These are phyloP conservation scores for Tiphia femorata DNA, from an alignment of 2,888 invertebrate species.

Conservation along the genomic window DNA sequence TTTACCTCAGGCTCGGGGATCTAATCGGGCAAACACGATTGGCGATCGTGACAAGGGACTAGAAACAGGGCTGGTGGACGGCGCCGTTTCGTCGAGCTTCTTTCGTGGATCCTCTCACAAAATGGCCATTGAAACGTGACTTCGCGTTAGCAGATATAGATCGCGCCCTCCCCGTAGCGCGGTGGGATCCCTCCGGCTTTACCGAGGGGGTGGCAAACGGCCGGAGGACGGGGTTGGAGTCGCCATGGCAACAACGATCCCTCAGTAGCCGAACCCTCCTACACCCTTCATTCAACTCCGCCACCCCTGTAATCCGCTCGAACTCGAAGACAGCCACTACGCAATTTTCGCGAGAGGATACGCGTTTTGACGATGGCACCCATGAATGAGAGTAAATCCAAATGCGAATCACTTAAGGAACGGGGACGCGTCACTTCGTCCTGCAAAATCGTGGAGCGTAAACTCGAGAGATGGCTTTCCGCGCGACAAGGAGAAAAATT, in stretches of 20 bases:
- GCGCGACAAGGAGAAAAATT: too few relatives aligned
- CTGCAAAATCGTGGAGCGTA: too few relatives aligned
- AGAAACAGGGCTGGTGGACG: too few relatives aligned
- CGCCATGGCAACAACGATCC: constrained; percentile 68
- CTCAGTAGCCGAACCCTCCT: constrained; percentile 66
- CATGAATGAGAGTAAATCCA: background rate
- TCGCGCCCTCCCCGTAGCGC: constrained; percentile 51
- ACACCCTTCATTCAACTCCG: constrained; percentile 58
- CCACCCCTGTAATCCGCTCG: constrained; percentile 56
- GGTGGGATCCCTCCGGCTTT: constrained; percentile 45
- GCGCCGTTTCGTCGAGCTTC: too few relatives aligned
- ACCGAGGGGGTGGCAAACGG: constrained; percentile 45
- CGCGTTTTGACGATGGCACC: constrained; percentile 27
- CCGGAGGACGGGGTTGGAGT: constrained; percentile 61
- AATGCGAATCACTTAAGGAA: background rate
- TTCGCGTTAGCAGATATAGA: constrained; percentile 61
- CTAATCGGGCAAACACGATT: too few relatives aligned
- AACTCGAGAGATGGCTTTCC: too few relatives aligned
- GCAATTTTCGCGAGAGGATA: constrained; percentile 49
- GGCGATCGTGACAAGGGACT: too few relatives aligned
- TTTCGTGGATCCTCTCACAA: constrained; percentile 41
- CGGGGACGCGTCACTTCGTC: background rate
- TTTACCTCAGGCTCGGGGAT: too few relatives aligned
- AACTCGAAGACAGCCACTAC: constrained; percentile 52
- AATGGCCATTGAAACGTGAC: constrained; percentile 64